These are phyloP conservation scores for Orestias chungarensis DNA, from an alignment of 2,797 vertebrate species.

Conservation along the genomic window DNA sequence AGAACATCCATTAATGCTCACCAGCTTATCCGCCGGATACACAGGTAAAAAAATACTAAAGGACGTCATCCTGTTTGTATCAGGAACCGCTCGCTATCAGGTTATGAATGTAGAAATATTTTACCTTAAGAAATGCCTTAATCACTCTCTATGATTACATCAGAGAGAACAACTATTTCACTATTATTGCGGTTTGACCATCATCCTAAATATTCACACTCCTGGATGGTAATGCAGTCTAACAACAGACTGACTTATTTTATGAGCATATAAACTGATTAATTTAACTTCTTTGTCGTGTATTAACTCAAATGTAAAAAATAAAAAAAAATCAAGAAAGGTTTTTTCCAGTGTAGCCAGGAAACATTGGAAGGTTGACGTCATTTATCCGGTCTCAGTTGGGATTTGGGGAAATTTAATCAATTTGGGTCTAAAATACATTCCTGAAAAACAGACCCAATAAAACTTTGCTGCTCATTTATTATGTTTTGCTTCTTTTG, in stretches of 20 bases:
- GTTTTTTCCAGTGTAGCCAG: background rate
- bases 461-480: too few relatives aligned
- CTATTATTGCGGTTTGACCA: too few relatives aligned
- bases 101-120: too few relatives aligned
- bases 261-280: background rate
- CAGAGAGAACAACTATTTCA: too few relatives aligned
- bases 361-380: background rate
- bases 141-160: background rate
- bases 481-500: too few relatives aligned
- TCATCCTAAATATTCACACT: too few relatives aligned
- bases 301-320: background rate
- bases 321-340: background rate
- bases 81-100: too few relatives aligned
- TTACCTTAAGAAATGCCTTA: background rate
- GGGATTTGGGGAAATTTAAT: background rate
- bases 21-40: slow-evolving; percentile 26
- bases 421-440: background rate
- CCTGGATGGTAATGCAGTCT: too few relatives aligned
- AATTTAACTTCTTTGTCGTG: background rate
- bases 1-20: slow-evolving; percentile 45
- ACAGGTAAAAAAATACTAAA: slow-evolving; percentile 10
- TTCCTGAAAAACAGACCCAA: background rate
- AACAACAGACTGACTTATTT: background rate
- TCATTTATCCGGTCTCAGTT: background rate
- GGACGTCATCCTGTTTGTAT: background rate